phyloP scores from a whole-genome alignment of 2,888 invertebrate species.

The Neoaliturus tenellus region DNA sequence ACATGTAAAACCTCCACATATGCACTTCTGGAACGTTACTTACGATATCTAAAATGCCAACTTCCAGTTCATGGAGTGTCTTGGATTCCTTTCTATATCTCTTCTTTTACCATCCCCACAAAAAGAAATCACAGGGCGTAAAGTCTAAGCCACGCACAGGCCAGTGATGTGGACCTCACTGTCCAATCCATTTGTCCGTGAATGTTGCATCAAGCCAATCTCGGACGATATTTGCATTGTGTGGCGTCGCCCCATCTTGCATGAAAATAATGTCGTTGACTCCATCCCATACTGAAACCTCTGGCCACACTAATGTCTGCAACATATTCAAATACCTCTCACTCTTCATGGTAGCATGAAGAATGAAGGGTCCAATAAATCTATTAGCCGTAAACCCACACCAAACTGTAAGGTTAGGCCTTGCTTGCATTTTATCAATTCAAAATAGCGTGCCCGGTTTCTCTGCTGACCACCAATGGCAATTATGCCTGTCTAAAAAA shows the following conservation, averaged over 20 bases:
- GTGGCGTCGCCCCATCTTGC: constrained; percentile 9
- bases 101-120: too few relatives aligned
- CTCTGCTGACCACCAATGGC: not conserved
- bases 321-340: constrained; percentile 5
- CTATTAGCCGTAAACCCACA: constrained; percentile 19
- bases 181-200: not conserved
- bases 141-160: not conserved
- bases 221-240: not conserved
- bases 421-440: constrained; percentile 17
- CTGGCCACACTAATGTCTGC: not conserved
- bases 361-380: constrained; percentile 18
- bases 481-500: not conserved
- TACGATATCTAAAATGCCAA: too few relatives aligned
- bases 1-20: too few relatives aligned
- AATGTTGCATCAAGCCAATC: not conserved
- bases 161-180: not conserved
- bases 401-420: constrained; percentile 44
- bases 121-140: not conserved
- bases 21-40: too few relatives aligned
- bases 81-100: too few relatives aligned
- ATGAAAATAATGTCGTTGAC: not conserved
- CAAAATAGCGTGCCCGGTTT: not conserved
- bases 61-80: too few relatives aligned
- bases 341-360: constrained; percentile 4
- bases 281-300: not conserved